These are phyloP conservation scores for Melinaea menophilus DNA, from an alignment of 2,888 invertebrate species.

Conservation along the genomic window DNA sequence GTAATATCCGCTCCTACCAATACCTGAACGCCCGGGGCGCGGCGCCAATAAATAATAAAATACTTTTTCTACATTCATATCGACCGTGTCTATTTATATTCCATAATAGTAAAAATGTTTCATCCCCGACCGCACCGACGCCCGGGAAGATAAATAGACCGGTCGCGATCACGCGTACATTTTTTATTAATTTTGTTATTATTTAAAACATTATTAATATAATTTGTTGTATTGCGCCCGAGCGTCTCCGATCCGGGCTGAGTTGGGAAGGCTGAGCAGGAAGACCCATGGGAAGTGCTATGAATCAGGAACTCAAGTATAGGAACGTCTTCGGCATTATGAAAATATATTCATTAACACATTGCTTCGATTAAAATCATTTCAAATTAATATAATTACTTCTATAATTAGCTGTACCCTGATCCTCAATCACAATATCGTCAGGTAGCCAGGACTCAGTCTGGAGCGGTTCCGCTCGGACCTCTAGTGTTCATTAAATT, in stretches of 20 bases:
- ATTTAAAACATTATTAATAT: constrained; percentile 77
- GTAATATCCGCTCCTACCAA: constrained; percentile 20
- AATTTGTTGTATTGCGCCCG: constrained; percentile 74
- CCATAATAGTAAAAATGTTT: constrained; percentile 48
- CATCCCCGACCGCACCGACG: constrained; percentile 57
- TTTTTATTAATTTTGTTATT: constrained; percentile 74
- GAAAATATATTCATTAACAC: constrained; percentile 1
- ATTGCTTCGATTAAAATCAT: not conserved
- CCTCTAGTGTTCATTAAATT: constrained; percentile 74
- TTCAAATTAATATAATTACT: constrained; percentile 15
- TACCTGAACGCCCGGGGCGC: constrained; percentile 56
- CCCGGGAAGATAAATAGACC: constrained; percentile 47
- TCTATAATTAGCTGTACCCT: constrained; percentile 58
- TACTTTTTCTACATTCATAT: constrained; percentile 67
- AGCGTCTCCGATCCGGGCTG: constrained; percentile 49
- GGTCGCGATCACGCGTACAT: constrained; percentile 67
- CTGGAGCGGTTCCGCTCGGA: constrained; percentile 53
- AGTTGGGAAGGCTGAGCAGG: constrained; percentile 56
- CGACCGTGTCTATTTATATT: constrained; percentile 46
- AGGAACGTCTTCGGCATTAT: constrained; percentile 33
- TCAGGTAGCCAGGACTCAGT: constrained; percentile 49
- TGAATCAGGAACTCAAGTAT: constrained; percentile 25
- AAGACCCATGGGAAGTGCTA: constrained; percentile 67
- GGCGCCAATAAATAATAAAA: constrained; percentile 58
- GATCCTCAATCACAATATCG: constrained; percentile 62